These are phyloP conservation scores for Orthonevra nobilis DNA, from an alignment of 2,888 invertebrate species.

Conservation along the genomic window DNA sequence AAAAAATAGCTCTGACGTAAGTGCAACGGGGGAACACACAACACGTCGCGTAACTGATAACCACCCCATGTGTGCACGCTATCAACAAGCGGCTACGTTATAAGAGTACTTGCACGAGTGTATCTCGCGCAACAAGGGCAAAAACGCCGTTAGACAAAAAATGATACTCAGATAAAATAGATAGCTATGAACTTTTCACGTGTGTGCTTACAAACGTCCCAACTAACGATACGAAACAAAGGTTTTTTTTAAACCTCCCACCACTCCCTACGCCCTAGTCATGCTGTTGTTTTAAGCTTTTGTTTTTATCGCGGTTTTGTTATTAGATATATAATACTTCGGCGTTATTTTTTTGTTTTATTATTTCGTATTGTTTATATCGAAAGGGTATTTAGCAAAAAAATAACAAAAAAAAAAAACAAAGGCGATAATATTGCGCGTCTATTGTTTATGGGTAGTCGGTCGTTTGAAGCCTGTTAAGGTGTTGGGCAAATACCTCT, in stretches of 20 bases:
- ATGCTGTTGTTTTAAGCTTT: too few species aligned
- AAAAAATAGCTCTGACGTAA: slow-evolving; percentile 57
- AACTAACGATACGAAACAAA: background rate
- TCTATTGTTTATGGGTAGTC: slow-evolving; percentile 28
- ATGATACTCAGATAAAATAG: slow-evolving; percentile 51
- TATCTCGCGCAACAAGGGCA: slow-evolving; percentile 22
- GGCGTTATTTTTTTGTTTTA: slow-evolving; percentile 7
- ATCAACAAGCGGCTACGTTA: slow-evolving; percentile 46
- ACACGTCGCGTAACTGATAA: slow-evolving; percentile 29
- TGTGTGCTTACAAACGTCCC: background rate
- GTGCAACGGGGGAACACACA: slow-evolving; percentile 23
- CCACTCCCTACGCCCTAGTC: too few species aligned
- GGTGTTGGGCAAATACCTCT: slow-evolving; percentile 22
- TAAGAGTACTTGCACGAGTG: too few species aligned
- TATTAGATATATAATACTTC: slow-evolving; percentile 31
- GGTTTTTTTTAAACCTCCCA: background rate
- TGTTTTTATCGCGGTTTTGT: slow-evolving; percentile 40
- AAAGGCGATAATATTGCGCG: slow-evolving; percentile 29
- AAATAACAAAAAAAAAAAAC: too few species aligned
- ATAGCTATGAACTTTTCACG: slow-evolving; percentile 14
- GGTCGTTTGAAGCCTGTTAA: slow-evolving; percentile 19
- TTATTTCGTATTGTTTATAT: slow-evolving; percentile 9
- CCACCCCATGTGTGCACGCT: slow-evolving; percentile 14
- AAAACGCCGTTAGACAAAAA: slow-evolving; percentile 42
- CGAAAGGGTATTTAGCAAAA: slow-evolving; percentile 33